Conservation (phyloP, 2,113 vertebrate genomes). For the Mirza zaza region DNA sequence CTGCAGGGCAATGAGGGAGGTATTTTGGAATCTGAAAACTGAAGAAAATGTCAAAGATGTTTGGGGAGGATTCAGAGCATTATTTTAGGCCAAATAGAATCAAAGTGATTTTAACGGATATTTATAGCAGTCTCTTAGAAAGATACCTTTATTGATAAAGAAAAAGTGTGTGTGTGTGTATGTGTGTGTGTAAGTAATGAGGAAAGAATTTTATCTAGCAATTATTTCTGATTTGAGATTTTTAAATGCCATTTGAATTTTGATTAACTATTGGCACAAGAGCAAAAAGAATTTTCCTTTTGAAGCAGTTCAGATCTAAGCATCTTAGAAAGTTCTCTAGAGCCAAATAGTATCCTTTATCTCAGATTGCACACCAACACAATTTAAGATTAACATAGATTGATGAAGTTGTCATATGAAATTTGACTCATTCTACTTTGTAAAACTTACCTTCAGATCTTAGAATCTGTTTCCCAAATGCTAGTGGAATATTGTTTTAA, state of each 20-base stretch:
- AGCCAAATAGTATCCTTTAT: neutral
- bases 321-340: constrained; percentile 10
- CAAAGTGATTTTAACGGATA: neutral
- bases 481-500: neutral
- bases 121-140: neutral
- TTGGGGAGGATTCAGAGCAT: neutral
- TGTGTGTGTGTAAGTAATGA: neutral
- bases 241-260: constrained; percentile 5
- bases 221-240: neutral
- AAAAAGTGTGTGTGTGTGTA: neutral
- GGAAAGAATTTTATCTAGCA: neutral
- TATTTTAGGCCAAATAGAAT: neutral
- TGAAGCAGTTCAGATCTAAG: constrained; percentile 28
- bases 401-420: neutral
- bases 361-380: neutral
- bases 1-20: neutral
- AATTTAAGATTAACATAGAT: neutral
- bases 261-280: constrained; percentile 20
- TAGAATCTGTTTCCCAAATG: neutral
- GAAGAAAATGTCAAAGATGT: neutral
- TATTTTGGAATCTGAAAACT: neutral
- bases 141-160: neutral
- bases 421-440: neutral
- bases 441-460: neutral
- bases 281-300: neutral